Evolutionary conservation across 1,140 invertebrate genomes (phyloP).

Genomic region (Drosophila rhopaloa): DNA sequence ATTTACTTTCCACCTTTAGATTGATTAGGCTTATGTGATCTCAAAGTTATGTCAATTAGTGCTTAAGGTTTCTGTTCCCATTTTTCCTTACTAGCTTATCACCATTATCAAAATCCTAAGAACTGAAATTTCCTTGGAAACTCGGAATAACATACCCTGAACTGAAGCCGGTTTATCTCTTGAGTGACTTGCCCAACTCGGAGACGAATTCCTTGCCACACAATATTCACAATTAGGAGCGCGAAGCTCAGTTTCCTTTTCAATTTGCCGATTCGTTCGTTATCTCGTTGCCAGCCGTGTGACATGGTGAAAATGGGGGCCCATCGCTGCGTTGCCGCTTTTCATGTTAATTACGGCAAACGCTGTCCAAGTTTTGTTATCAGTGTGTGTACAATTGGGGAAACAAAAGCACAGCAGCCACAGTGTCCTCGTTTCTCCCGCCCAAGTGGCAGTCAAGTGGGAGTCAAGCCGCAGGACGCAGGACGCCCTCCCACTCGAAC

Average conservation of each 20-base stretch:
- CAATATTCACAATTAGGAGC: slow-evolving; percentile 28
- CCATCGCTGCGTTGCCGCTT: slow-evolving; percentile 17
- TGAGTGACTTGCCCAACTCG: neutral
- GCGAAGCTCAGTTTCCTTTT: slow-evolving; percentile 31
- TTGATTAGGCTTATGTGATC: no score
- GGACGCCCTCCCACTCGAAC: neutral
- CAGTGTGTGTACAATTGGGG: slow-evolving; percentile 20
- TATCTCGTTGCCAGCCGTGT: slow-evolving; percentile 7
- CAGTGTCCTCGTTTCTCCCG: slow-evolving; percentile 32
- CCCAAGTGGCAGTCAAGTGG: slow-evolving; percentile 50
- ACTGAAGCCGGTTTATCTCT: neutral
- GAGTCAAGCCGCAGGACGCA: slow-evolving; percentile 38
- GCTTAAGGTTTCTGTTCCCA: no score
- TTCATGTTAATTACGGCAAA: slow-evolving; percentile 56
- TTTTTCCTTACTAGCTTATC: no score
- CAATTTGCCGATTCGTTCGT: slow-evolving; percentile 24
- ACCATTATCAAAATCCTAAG: no score
- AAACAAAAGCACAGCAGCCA: slow-evolving; percentile 42
- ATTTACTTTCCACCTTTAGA: no score
- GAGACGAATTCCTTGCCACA: slow-evolving; percentile 1
- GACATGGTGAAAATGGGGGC: slow-evolving; percentile 20
- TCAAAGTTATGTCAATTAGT: no score
- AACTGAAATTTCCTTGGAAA: no score
- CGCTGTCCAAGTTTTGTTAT: slow-evolving; percentile 53
- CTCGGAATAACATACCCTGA: neutral